Conservation (phyloP, 2,113 vertebrate genomes). For the Geococcyx californianus region DNA sequence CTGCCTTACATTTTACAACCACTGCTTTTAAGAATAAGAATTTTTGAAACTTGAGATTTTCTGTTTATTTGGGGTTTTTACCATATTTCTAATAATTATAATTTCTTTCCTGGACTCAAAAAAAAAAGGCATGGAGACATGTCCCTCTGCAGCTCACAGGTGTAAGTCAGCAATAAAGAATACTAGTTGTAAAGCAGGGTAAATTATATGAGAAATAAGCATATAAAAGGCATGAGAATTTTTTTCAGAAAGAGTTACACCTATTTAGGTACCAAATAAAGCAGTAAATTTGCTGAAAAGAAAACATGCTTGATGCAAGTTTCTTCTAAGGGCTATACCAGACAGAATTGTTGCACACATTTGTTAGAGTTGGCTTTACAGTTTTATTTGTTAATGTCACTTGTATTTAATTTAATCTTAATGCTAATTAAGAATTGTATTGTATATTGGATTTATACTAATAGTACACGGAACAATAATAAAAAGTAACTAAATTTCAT, state of each 20-base stretch:
- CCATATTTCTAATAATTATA: background rate
- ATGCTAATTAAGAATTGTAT: conserved; percentile 19
- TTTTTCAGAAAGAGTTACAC: background rate
- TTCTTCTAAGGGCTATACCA: background rate
- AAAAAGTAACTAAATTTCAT: conserved; percentile 28
- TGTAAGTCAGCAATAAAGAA: background rate
- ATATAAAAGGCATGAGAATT: background rate
- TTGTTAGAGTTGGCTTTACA: background rate
- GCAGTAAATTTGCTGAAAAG: background rate
- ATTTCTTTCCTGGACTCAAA: background rate
- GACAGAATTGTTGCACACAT: background rate
- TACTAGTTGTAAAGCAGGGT: background rate
- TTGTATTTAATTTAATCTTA: conserved; percentile 18
- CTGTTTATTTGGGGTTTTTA: background rate
- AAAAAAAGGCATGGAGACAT: background rate
- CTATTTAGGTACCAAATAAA: background rate
- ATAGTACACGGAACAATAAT: background rate
- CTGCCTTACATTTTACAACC: background rate
- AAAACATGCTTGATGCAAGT: background rate
- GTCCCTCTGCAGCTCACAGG: background rate
- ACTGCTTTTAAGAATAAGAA: background rate
- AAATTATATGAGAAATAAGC: background rate
- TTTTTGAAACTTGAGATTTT: background rate
- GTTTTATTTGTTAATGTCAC: background rate
- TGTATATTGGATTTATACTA: background rate